Evolutionary conservation across 2,113 vertebrate species (phyloP).

Genomic region (Clarias magur): DNA sequence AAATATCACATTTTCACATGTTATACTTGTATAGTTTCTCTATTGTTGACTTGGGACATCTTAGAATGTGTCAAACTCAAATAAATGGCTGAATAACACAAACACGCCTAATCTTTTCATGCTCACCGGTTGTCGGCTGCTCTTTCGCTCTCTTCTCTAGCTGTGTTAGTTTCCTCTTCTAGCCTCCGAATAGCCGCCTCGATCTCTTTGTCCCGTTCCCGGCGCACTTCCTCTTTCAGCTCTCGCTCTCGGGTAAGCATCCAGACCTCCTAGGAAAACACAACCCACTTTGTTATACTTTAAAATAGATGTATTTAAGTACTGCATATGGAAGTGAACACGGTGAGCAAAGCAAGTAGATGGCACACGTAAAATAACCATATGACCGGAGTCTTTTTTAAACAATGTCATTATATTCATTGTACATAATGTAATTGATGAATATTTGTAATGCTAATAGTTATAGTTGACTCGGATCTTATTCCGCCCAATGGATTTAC

Average conservation of each 20-base stretch:
- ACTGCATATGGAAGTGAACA: neutral
- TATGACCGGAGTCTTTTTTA: neutral
- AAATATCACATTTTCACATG: neutral
- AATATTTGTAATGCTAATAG: neutral
- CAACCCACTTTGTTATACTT: neutral
- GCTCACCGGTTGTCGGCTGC: slow-evolving; percentile 84
- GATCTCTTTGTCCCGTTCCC: slow-evolving; percentile 88
- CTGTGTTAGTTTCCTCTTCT: slow-evolving; percentile 84
- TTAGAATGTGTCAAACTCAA: neutral
- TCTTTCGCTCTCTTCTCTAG: slow-evolving; percentile 86
- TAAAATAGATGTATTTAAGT: neutral
- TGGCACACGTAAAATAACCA: neutral
- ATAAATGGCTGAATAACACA: neutral
- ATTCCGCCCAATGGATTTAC: neutral
- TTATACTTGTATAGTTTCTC: too few relatives aligned
- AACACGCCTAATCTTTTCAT: neutral
- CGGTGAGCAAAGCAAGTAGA: too few relatives aligned
- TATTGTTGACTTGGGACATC: neutral
- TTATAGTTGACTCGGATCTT: neutral
- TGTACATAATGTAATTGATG: neutral
- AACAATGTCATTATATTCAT: neutral
- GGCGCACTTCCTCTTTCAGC: slow-evolving; percentile 85
- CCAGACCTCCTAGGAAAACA: slow-evolving; percentile 81
- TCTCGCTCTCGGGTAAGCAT: slow-evolving; percentile 83
- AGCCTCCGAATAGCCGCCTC: slow-evolving; percentile 88